Conservation (phyloP, 2,113 vertebrate species). For the Promerops cafer region DNA sequence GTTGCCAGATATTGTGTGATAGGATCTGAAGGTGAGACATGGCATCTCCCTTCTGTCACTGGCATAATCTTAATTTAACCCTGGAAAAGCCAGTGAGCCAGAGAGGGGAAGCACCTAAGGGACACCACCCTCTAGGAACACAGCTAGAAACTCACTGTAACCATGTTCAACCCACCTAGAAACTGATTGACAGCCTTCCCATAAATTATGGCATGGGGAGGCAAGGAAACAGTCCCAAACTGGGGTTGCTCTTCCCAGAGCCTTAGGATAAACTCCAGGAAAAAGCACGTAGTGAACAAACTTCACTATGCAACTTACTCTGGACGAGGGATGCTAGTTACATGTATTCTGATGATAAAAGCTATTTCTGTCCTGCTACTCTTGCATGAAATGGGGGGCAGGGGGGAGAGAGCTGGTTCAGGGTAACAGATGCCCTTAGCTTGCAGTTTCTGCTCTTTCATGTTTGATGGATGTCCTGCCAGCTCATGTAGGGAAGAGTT, state of each 20-base stretch:
- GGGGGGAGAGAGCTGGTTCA: not conserved
- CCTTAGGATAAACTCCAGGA: not conserved
- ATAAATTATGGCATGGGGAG: not conserved
- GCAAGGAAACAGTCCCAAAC: not conserved
- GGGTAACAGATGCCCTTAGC: not conserved
- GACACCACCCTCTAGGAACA: not conserved
- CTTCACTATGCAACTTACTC: not conserved
- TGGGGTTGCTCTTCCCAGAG: not conserved
- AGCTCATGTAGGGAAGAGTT: slow-evolving; percentile 20
- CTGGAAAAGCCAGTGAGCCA: not conserved
- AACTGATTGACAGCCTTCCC: not conserved
- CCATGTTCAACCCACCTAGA: not conserved
- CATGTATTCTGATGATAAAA: not conserved
- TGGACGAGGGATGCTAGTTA: not conserved
- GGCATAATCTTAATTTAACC: not conserved
- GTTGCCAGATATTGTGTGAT: not conserved
- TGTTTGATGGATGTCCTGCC: slow-evolving; percentile 50
- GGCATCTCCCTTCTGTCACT: not conserved
- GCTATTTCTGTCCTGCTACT: slow-evolving; percentile 5
- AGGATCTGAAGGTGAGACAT: not conserved
- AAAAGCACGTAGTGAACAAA: not conserved
- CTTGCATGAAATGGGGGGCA: not conserved
- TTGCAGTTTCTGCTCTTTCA: slow-evolving; percentile 51
- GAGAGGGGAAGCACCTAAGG: not conserved
- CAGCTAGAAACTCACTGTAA: not conserved